These are phyloP conservation scores for Chymomyza fuscimana DNA, from an alignment of 2,888 invertebrate species.

Conservation along the genomic window DNA sequence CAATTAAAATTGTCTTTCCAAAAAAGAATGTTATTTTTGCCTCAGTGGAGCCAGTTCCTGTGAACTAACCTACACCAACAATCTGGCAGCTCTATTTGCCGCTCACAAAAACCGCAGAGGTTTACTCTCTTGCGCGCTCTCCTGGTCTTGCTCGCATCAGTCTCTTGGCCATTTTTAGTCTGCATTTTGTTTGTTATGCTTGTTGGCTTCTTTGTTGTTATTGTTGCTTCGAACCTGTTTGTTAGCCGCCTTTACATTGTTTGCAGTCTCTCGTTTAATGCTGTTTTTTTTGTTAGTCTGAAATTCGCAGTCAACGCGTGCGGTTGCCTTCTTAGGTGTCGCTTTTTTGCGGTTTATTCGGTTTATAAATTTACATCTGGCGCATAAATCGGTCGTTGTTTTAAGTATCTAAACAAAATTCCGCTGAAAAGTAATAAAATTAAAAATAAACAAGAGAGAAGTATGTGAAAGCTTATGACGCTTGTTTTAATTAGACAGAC, in stretches of 20 bases:
- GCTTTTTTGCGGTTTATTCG: slow-evolving; percentile 10
- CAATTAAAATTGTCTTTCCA: no score
- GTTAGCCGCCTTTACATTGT: slow-evolving; percentile 48
- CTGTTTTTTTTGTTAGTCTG: slow-evolving; percentile 54
- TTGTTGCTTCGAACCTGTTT: slow-evolving; percentile 65
- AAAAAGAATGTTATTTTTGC: no score
- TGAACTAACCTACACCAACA: background rate
- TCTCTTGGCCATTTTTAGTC: background rate
- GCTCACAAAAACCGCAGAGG: slow-evolving; percentile 10
- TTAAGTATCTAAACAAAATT: slow-evolving; percentile 27
- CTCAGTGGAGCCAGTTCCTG: background rate
- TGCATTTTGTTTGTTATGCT: background rate
- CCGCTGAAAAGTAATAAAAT: slow-evolving; percentile 48
- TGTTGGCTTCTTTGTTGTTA: slow-evolving; percentile 32
- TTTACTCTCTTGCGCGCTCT: slow-evolving; percentile 1
- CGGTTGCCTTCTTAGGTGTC: slow-evolving; percentile 46
- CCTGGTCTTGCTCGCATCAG: background rate
- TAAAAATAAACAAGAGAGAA: slow-evolving; percentile 31
- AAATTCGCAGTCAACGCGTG: slow-evolving; percentile 57
- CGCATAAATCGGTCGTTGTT: background rate
- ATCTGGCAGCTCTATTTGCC: slow-evolving; percentile 37
- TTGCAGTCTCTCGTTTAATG: background rate
- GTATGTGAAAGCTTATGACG: slow-evolving; percentile 62
- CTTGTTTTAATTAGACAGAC: slow-evolving; percentile 25
- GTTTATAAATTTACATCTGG: background rate